These are phyloP conservation scores for Chrysopilus asiliformis DNA, from an alignment of 2,888 invertebrate genomes.

Conservation along the genomic window DNA sequence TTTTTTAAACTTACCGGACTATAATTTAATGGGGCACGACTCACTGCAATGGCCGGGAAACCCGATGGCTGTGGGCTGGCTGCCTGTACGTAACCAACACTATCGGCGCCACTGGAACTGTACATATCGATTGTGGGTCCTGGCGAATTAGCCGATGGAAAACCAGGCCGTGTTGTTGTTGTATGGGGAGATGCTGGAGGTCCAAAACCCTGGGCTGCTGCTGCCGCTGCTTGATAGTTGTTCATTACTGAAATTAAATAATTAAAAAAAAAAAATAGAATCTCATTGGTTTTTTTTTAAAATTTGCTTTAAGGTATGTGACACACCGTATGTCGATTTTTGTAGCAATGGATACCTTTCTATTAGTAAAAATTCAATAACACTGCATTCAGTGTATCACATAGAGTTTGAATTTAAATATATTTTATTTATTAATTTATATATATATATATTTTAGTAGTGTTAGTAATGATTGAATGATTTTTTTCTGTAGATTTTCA, in stretches of 20 bases:
- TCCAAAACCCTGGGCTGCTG: constrained; percentile 63
- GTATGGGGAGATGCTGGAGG: constrained; percentile 74
- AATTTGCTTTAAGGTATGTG: too few relatives aligned
- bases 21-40: constrained; percentile 85
- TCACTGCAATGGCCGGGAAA: constrained; percentile 86
- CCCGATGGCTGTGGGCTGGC: constrained; percentile 94
- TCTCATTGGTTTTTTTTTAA: too few relatives aligned
- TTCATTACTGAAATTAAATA: constrained; percentile 70
- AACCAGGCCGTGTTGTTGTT: constrained; percentile 57
- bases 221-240: constrained; percentile 79
- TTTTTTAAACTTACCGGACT: constrained; percentile 66
- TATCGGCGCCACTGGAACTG: constrained; percentile 72
- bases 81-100: constrained; percentile 90
- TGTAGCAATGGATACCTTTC: too few relatives aligned
- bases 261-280: constrained; percentile 2
- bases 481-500: too few relatives aligned
- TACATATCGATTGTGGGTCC: constrained; percentile 87
- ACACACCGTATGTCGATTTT: too few relatives aligned
- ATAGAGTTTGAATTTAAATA: too few relatives aligned
- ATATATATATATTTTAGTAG: too few relatives aligned
- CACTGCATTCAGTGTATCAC: too few relatives aligned
- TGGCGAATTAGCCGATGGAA: constrained; percentile 86
- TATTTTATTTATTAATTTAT: too few relatives aligned
- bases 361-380: too few relatives aligned
- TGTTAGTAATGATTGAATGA: too few relatives aligned